Percentiles rank a stretch among this genome's conserved stretches.
phyloP scores from a whole-genome alignment of 1,140 invertebrate species.

The Drosophila serrata region DNA sequence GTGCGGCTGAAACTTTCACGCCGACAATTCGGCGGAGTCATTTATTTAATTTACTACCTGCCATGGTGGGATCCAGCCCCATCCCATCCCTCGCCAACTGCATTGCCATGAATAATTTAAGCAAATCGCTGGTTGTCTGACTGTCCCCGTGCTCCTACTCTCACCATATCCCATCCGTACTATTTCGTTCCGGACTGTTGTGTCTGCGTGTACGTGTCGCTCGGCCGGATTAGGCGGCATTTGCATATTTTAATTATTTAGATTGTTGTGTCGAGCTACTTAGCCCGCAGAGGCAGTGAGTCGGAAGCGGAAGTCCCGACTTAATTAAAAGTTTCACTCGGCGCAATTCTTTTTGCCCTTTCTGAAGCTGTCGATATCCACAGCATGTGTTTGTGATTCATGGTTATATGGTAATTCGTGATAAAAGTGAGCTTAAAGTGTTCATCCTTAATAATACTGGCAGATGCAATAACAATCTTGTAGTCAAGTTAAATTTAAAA shows the following conservation, averaged over 20 bases:
- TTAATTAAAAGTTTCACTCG: constrained; percentile 71
- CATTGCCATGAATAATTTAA: constrained; percentile 82
- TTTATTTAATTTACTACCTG: constrained; percentile 79
- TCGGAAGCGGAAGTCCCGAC: constrained; percentile 64
- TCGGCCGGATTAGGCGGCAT: constrained; percentile 75
- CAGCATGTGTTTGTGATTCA: constrained; percentile 34
- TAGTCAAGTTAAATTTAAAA: neutral
- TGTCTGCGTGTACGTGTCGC: constrained; percentile 73
- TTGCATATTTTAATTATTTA: constrained; percentile 84
- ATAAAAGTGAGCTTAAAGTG: neutral
- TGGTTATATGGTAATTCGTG: neutral
- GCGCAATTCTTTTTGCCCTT: constrained; percentile 40
- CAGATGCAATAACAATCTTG: neutral
- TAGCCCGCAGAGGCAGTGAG: constrained; percentile 48
- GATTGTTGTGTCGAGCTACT: constrained; percentile 78
- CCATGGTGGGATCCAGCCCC: neutral
- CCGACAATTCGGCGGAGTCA: constrained; percentile 35
- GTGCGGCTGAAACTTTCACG: constrained; percentile 60
- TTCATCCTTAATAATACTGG: neutral
- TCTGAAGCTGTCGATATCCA: constrained; percentile 18
- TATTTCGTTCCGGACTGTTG: constrained; percentile 38
- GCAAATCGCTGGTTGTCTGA: constrained; percentile 71
- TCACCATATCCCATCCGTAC: neutral
- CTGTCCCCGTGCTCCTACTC: constrained; percentile 18
- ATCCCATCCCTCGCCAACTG: constrained; percentile 20